Evolutionary conservation across 2,113 vertebrate species (phyloP), one percentile per base, ranked within the genome.

Genomic region (Aspidoscelis tigris): DNA sequence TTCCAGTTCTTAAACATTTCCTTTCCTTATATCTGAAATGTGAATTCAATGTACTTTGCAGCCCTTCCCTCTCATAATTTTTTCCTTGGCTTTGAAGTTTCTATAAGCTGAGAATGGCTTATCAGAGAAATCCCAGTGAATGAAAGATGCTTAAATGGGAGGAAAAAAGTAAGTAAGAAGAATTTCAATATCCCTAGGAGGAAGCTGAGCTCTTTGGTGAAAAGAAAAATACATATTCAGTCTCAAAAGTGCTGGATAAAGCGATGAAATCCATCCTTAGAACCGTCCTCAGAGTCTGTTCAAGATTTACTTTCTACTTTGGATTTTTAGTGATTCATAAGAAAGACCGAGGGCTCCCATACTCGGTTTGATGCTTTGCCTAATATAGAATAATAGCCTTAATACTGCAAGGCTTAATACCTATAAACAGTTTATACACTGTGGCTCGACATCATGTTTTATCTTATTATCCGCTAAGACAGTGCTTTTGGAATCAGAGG

Each of bases 61-160:
- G 87, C 92, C 5, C 85, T 84, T 64, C 82, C 88, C 87, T 93
- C 86, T 84, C 89, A 87, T 89, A 86, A 78, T 82, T 91, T 84
- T 81, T 86, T 61, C 55, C 5, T 82, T 80, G 83, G 82, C 90
- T 95, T 94, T 95, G 94, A 92, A 89, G 90, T 84, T 88, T 90
- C 87, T 84, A n/a, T 92, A 91, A 94, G 88, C 86, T 87, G 61
- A 91, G 85, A 72, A 76, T 65, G 91, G 87, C 89, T 94, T 94
- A 94, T 92, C 88, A 91, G 90, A 88, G 83, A 90, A 92, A 84
- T 88, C 78, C 78, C 26, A 33, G 83, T 66, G 86, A 90, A 91
- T 81, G 81, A 92, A 88, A 86, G 65, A 90, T 76, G 79, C 87
- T 93, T 92, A 90, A 91, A 88, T 10, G 83, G 43, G 41, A 61